phyloP scores from a whole-genome alignment of 2,888 invertebrate genomes.

The Phania funesta region DNA sequence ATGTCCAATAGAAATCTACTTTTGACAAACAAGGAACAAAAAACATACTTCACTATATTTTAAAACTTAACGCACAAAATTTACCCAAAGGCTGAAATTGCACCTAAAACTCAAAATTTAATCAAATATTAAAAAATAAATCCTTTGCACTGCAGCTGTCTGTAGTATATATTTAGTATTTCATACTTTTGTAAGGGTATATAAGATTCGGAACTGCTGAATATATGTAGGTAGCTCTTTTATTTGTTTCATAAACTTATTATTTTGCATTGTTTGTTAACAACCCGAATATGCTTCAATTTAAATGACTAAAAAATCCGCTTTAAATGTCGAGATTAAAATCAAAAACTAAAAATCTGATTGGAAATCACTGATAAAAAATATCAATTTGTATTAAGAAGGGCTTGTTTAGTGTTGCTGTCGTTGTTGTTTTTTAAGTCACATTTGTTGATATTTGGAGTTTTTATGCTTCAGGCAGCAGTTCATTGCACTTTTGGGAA shows the following conservation, averaged over 20 bases:
- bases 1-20: too few relatives aligned
- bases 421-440: background rate
- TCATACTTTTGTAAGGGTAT: too few relatives aligned
- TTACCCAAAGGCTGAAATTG: too few relatives aligned
- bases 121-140: too few relatives aligned
- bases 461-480: slow-evolving; percentile 14
- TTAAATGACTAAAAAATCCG: slow-evolving; percentile 52
- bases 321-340: slow-evolving; percentile 59
- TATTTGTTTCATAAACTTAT: background rate
- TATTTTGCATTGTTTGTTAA: background rate
- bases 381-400: slow-evolving; percentile 61
- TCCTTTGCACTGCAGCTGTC: too few relatives aligned
- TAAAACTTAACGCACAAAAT: too few relatives aligned
- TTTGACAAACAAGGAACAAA: too few relatives aligned
- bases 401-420: slow-evolving; percentile 15
- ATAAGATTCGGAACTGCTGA: too few relatives aligned
- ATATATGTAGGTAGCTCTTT: too few relatives aligned
- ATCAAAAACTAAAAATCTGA: slow-evolving; percentile 52
- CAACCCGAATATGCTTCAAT: slow-evolving; percentile 42
- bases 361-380: slow-evolving; percentile 59
- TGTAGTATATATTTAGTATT: too few relatives aligned
- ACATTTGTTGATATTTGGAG: background rate
- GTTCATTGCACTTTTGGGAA: slow-evolving; percentile 59
- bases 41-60: too few relatives aligned
- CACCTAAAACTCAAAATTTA: too few relatives aligned